Evolutionary conservation across 92 coral and sea anemone genomes (phyloP).

Genomic region (Parazoanthus swiftii): DNA sequence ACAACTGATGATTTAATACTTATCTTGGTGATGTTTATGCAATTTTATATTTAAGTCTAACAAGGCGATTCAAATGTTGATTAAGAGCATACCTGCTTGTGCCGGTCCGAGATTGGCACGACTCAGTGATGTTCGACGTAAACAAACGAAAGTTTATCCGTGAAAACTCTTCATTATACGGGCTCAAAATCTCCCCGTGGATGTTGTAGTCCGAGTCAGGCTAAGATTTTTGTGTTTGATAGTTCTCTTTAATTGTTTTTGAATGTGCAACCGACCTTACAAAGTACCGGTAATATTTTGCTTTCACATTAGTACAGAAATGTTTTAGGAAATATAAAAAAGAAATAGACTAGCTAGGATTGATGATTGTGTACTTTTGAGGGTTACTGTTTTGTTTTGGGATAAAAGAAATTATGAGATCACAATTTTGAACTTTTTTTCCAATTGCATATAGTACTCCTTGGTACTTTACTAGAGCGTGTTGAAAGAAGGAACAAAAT

Average conservation of each 20-base stretch:
- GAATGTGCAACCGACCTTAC: slow-evolving; percentile 1
- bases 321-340: neutral
- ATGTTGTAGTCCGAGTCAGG: neutral
- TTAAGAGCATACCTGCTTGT: neutral
- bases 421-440: too few species aligned
- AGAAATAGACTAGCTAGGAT: neutral
- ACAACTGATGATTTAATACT: neutral
- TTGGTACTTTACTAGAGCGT: too few species aligned
- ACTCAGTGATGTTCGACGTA: neutral
- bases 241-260: neutral
- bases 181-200: neutral
- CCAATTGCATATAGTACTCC: too few species aligned
- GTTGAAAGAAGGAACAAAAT: too few species aligned
- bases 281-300: neutral
- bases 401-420: too few species aligned
- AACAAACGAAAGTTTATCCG: neutral
- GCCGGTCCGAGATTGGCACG: neutral
- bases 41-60: neutral
- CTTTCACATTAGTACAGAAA: neutral
- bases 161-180: neutral
- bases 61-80: neutral
- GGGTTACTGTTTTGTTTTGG: too few species aligned
- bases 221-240: neutral
- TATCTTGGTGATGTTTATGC: neutral
- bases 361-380: neutral